Conservation (phyloP, 2,113 vertebrate species). For the Crotophaga sulcirostris region DNA sequence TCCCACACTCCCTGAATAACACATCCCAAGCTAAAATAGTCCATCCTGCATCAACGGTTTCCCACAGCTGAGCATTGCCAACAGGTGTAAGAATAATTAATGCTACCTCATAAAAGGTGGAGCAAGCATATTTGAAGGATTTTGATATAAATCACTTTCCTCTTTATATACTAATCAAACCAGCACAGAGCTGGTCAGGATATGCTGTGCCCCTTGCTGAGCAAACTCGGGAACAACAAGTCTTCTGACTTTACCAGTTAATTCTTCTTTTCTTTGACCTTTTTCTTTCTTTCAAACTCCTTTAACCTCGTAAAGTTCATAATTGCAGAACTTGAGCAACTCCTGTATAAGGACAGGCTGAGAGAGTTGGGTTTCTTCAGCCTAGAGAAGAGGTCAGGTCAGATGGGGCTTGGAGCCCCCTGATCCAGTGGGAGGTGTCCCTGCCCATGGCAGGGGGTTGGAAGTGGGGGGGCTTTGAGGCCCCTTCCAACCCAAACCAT, state of each 20-base stretch:
- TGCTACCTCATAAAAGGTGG: not conserved
- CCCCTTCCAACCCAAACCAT: too few relatives aligned
- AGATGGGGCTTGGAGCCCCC: too few relatives aligned
- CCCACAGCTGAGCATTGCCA: not conserved
- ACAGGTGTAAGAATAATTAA: conserved; percentile 14
- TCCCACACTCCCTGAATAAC: not conserved
- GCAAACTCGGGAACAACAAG: not conserved
- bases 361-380: too few relatives aligned
- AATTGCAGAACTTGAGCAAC: not conserved
- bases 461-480: too few relatives aligned
- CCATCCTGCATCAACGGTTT: not conserved
- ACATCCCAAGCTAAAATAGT: not conserved
- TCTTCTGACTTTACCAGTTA: not conserved
- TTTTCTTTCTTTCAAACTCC: not conserved
- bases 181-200: not conserved
- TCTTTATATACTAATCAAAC: not conserved
- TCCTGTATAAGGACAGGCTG: too few relatives aligned
- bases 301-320: not conserved
- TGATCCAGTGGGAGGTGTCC: too few relatives aligned
- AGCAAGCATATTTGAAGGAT: not conserved
- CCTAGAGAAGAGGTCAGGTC: too few relatives aligned
- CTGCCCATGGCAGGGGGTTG: too few relatives aligned
- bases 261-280: not conserved
- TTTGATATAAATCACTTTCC: not conserved
- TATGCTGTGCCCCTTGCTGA: not conserved